Base-by-base conservation (phyloP, 2,113 vertebrate species). In the Taurulus bubalis region DNA sequence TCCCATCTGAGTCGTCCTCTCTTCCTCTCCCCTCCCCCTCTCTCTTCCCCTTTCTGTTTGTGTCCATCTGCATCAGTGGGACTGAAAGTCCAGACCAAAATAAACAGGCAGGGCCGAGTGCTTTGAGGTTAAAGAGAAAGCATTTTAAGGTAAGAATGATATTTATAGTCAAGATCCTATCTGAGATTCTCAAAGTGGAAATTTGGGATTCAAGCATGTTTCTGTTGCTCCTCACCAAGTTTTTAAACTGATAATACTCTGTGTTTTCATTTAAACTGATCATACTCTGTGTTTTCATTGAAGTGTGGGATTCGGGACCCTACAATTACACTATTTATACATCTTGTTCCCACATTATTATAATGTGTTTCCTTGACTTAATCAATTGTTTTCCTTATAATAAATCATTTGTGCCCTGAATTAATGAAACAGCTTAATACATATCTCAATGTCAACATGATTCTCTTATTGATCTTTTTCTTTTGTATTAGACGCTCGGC, bases 1-100 rank as follows among this genome's bases (percentile, higher is more conserved):
- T 80, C 51, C 67, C 40, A 45, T 77, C 34, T 80, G 47, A 60
- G 66, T 70, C 70, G 69, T 73, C 69, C 38, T 69, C 55, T 22
- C n/a, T 4, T 53, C 34, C 20, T 42, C 6, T 30, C n/a, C 24
- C 45, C 55, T 75, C 65, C 64, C 40, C 18, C 59, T 40, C 18
- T 71, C 60, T 58, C 18, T 71, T 28, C 38, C 51, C 40, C n/a
- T 0, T 45, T 68, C 32, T 64, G 58, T 72, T 24, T 74, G 60
- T 59, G 53, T 79, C 36, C 6, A 60, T 30, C 64, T 56, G 58
- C 69, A 75, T 45, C 63, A 38, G 16, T 49, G 22, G 38, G 30
- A 68, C 63, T 53, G n/a, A 56, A 30, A 71, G 38, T 76, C 14
- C 66, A 65, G 47, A 32, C 53, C 68, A 20, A 56, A 28, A 16